Evolutionary conservation across 1,140 invertebrate genomes (phyloP), one percentile per base, ranked within the genome.

Genomic region (Dendroctonus ponderosae): DNA sequence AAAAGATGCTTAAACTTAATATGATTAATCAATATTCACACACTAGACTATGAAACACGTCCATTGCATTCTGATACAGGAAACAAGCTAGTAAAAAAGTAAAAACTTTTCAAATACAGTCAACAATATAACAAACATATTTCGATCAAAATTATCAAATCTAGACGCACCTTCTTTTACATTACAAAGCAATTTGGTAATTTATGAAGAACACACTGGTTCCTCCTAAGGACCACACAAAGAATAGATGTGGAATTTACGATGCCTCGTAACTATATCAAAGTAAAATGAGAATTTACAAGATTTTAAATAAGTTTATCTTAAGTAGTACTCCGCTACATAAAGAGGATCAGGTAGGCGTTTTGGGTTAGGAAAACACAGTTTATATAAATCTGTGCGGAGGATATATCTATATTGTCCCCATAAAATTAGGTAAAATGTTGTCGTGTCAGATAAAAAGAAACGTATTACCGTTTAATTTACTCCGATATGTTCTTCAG

Each of bases 371-470:
- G 37, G 39, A 15, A 61, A 61, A 61, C 41, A 48, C 9, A 61
- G 26, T 12, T 38, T 61, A 46, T 61, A 15, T 61, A 61, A 51
- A 61, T 61, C 51, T 61, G 48, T 46, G 59, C 42, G 46, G 61
- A 62, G 51, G 14, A 62, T 53, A 42, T 62, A 62, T 62, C 61
- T 62, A 54, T 53, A 62, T 49, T 62, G 61, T 52, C 9, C 49
- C 54, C 61, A 51, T 62, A 62, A 62, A 62, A 62, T 62, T 62
- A 62, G 50, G 40, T 62, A 62, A 62, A 62, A 52, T 62, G 61
- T 49, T 52, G 61, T 11, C 50, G 42, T 62, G 61, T 62, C 61
- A 53, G 61, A 62, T 62, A 62, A 62, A 53, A 53, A 14, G 56
- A 46, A 59, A 46, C 12, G 50, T 26, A 37, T 38, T 39, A 11